Conservation (phyloP, 2,888 invertebrate species). For the Drosophila melanosoma region DNA sequence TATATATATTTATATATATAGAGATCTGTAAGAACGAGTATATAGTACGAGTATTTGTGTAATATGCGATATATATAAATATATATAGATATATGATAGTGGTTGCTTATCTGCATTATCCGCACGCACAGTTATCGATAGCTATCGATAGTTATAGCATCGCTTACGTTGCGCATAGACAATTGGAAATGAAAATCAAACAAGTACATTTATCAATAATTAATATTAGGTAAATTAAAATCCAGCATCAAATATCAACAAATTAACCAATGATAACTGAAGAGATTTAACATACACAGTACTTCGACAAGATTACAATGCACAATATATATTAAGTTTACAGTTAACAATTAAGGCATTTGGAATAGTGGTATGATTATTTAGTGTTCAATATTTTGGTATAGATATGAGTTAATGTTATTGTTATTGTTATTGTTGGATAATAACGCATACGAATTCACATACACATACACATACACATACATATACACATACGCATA, state of each 20-base stretch:
- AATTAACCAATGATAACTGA: constrained; percentile 32
- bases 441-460: constrained; percentile 37
- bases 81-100: constrained; percentile 32
- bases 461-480: not conserved
- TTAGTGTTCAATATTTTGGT: constrained; percentile 23
- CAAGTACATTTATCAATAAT: constrained; percentile 25
- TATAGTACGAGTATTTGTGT: constrained; percentile 39
- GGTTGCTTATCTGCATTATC: constrained; percentile 30
- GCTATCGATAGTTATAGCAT: constrained; percentile 33
- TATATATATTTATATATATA: constrained; percentile 39
- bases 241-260: constrained; percentile 33
- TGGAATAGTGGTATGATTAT: constrained; percentile 37
- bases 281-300: constrained; percentile 6
- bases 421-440: constrained; percentile 15
- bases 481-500: constrained; percentile 8
- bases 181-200: constrained; percentile 30
- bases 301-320: constrained; percentile 40
- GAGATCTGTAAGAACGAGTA: constrained; percentile 45
- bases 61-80: constrained; percentile 23
- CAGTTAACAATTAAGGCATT: constrained; percentile 43
- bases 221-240: constrained; percentile 8
- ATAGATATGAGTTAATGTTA: constrained; percentile 48
- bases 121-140: constrained; percentile 51
- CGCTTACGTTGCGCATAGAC: constrained; percentile 35
- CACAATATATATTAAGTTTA: constrained; percentile 43